Percentiles rank a stretch among this genome's conserved stretches.
Evolutionary conservation across 2,113 vertebrate genomes (phyloP).

Genomic region (Redunca redunca): DNA sequence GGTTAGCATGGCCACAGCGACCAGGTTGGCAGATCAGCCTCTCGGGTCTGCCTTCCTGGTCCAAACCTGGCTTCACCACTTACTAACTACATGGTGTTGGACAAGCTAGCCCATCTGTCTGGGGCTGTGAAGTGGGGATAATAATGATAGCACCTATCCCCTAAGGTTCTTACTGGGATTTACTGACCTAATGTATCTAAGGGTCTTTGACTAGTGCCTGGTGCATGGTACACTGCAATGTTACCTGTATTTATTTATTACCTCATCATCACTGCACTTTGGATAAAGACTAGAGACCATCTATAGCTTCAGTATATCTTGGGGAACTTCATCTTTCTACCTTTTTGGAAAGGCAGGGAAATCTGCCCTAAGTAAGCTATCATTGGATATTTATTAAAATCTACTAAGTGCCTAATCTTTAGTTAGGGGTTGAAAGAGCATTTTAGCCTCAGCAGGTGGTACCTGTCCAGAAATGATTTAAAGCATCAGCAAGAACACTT

Average conservation of each 20-base stretch:
- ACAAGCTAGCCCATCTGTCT: not conserved
- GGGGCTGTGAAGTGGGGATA: not conserved
- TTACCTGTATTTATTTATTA: not conserved
- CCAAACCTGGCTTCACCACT: not conserved
- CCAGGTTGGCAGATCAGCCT: accelerated
- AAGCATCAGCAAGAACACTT: not conserved
- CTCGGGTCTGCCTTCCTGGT: not conserved
- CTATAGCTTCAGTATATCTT: not conserved
- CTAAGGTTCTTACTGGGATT: not conserved
- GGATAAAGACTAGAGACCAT: not conserved
- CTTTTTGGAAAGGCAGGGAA: not conserved
- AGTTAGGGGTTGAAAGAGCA: not conserved
- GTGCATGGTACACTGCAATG: accelerated
- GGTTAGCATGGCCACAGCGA: not conserved
- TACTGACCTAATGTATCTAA: not conserved
- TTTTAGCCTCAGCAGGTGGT: not conserved
- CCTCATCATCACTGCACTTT: not conserved
- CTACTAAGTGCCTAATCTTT: not conserved
- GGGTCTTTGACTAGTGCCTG: not conserved
- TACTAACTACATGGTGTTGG: not conserved
- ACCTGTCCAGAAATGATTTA: not conserved
- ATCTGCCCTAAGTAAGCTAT: not conserved
- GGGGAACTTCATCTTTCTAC: not conserved
- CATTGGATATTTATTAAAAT: not conserved
- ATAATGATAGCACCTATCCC: not conserved